Evolutionary conservation across 1,140 invertebrate species (phyloP), one percentile per base, ranked within the genome.

Genomic region (Apis laboriosa): DNA sequence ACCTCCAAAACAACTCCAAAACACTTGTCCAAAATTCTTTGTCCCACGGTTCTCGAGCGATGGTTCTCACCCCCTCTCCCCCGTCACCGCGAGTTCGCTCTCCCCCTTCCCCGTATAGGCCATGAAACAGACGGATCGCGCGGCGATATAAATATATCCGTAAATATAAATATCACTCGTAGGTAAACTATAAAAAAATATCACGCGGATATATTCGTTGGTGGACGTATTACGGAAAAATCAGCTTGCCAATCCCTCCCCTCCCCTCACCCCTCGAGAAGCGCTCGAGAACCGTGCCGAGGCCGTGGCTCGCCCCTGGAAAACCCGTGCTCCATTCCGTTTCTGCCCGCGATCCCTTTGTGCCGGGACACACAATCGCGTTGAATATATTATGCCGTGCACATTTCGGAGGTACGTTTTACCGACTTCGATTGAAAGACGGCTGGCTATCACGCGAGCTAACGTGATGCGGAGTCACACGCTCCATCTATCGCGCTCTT

Each of bases 361-460:
- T 77, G 81, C 75, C 56, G 76, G 80, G 81, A 78, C 76, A 77
- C 75, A 77, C 81, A 72, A 83, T 83, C 81, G 81, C 67, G 81
- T 86, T 86, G 79, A 81, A 86, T 88, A 88, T 88, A 88, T 88
- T 85, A 85, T 76, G 71, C 80, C 76, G 75, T 70, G 80, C 72
- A 68, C 80, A 88, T 89, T 89, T 85, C 84, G 78, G 84, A 85
- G 80, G 67, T 88, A 88, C 66, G 86, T 89, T 89, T 87, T 86
- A 83, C 87, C 72, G 84, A 84, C 84, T 86, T 80, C 80, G 77
- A 86, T 87, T 89, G 85, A 89, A 90, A 89, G 87, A 90, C 88
- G 88, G 87, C 81, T 81, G 74, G 83, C 68, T 87, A 87, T 87
- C 88, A 90, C 88, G 86, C 88, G 88, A 90, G 34, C 87, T 89